Evolutionary conservation across 2,113 vertebrate genomes (phyloP).

Genomic region (Thunnus maccoyii): DNA sequence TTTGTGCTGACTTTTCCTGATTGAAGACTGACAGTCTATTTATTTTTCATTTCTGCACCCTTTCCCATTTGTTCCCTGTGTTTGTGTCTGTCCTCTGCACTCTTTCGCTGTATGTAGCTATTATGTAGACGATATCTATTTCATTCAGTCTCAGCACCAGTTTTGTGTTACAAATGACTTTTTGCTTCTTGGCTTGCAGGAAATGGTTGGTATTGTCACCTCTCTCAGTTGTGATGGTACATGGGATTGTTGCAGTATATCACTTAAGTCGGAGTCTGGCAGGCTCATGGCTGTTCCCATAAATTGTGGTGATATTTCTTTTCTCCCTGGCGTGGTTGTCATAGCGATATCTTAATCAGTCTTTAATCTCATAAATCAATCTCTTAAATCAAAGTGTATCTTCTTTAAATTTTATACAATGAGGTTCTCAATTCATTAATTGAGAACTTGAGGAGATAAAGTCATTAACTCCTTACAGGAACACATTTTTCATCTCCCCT

Average conservation of each 20-base stretch:
- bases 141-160: not conserved
- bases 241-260: slow-evolving; percentile 54
- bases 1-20: slow-evolving; percentile 3
- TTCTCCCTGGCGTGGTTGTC: slow-evolving; percentile 28
- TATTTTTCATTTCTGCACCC: slow-evolving; percentile 11
- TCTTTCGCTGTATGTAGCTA: not conserved
- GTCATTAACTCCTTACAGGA: not conserved
- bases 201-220: slow-evolving; percentile 17
- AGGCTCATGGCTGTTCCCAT: slow-evolving; percentile 42
- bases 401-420: not conserved
- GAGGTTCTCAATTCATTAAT: slow-evolving; percentile 12
- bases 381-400: slow-evolving; percentile 26
- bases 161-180: slow-evolving; percentile 30
- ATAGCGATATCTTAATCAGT: slow-evolving; percentile 35
- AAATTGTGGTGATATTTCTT: slow-evolving; percentile 52
- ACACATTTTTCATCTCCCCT: not conserved
- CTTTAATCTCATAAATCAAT: slow-evolving; percentile 39
- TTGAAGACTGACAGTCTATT: slow-evolving; percentile 3
- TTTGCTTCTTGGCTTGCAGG: not conserved
- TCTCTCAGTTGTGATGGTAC: slow-evolving; percentile 20
- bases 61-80: slow-evolving; percentile 1
- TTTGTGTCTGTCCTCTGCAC: slow-evolving; percentile 7
- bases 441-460: slow-evolving; percentile 12
- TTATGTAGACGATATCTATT: not conserved
- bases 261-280: slow-evolving; percentile 50